Evolutionary conservation across 2,888 invertebrate species (phyloP), one percentile per base, ranked within the genome.

Genomic region (Phragmatobia fuliginosa): DNA sequence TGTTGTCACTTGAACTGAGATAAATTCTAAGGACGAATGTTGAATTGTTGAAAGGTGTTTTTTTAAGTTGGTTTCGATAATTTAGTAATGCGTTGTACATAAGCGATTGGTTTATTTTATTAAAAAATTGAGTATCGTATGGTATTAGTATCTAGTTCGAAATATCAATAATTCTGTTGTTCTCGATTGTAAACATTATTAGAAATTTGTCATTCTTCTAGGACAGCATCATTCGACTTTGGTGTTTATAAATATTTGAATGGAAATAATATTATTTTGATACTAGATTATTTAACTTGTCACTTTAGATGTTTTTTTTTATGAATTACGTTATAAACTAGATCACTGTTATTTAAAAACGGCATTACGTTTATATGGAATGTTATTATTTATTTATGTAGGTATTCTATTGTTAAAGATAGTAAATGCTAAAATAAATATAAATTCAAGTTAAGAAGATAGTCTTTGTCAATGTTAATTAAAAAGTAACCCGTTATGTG

Each of bases 1-100:
- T 94, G 90, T 92, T 90, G 81, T 85, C 81, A 82, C 82, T 88
- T 92, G 90, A 91, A 91, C 89, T 73, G 71, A 84, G 85, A 88
- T 88, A 86, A 83, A 80, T 78, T 80, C 67, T 82, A 84, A 86
- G 85, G 85, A 85, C 83, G 83, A 73, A 62, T 73, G 73, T 77
- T 70, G 67, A 70, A 69, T 77, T 80, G 67, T 68, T 63, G 66
- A 74, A 69, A 67, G 73, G 71, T 75, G 72, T 71, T 75, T 73
- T 66, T 67, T 66, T 73, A 72, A 68, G 71, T 76, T 75, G 32
- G 64, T 79, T 73, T 78, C 67, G 78, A 78, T 56, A 56, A 5
- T 77, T 83, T 83, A 76, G 79, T 73, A 86, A 86, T 76, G 75
- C 80, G 77, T 74, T 5, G 25, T 28, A 28, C 28, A 16, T 28